Percentiles rank a stretch among this genome's conserved stretches.
phyloP scores from a whole-genome alignment of 2,888 invertebrate species.

The Torymus tubicola region DNA sequence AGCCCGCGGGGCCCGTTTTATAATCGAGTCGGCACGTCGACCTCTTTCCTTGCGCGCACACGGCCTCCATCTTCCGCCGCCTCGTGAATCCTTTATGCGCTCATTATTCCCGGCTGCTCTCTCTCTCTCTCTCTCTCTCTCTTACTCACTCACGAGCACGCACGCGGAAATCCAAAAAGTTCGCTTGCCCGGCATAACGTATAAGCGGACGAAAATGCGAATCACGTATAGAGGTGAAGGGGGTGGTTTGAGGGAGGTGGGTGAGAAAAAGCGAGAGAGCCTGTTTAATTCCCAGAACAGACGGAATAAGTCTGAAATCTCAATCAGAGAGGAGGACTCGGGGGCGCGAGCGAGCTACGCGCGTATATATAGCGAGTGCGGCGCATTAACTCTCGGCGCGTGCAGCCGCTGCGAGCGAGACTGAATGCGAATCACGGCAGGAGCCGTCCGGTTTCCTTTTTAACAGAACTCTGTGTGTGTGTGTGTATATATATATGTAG shows the following conservation, averaged over 20 bases:
- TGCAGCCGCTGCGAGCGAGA: too few relatives aligned
- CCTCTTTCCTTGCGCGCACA: not conserved
- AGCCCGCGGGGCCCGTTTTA: not conserved
- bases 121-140: conserved; percentile 1
- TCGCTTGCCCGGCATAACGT: conserved; percentile 7
- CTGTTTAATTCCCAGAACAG: conserved; percentile 47
- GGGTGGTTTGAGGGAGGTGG: too few relatives aligned
- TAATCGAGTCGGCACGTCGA: conserved; percentile 77
- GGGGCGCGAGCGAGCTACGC: too few relatives aligned
- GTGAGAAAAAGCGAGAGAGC: not conserved
- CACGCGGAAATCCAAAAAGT: conserved; percentile 20
- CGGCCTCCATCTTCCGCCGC: not conserved
- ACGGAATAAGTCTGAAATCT: conserved; percentile 49
- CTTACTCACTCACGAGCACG: too few relatives aligned
- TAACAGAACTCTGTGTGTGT: not conserved
- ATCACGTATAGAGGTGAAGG: conserved; percentile 30
- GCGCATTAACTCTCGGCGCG: conserved; percentile 37
- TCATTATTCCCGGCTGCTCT: conserved; percentile 7
- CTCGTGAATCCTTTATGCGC: conserved; percentile 23
- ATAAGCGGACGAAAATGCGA: conserved; percentile 13
- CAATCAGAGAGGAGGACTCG: conserved; percentile 40
- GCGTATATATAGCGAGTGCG: too few relatives aligned
- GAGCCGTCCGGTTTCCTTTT: too few relatives aligned
- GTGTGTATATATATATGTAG: conserved; percentile 1
- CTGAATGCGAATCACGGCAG: too few relatives aligned